Percentiles rank a stretch among this genome's conserved stretches.
Evolutionary conservation across 2,113 vertebrate genomes (phyloP).

Genomic region (Percina caprodes): DNA sequence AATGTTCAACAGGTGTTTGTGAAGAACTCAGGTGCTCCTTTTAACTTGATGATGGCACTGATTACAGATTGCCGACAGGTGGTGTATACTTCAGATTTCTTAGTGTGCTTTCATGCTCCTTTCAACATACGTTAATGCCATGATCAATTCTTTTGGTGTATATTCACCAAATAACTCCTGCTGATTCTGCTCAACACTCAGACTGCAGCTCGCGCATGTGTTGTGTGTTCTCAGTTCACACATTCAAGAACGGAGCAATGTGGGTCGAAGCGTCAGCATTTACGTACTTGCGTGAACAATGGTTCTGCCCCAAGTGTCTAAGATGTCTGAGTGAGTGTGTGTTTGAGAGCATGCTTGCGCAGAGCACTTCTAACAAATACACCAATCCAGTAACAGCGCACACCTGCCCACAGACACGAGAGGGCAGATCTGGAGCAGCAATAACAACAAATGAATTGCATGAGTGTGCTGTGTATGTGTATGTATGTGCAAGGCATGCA

Average conservation of each 20-base stretch:
- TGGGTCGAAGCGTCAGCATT: too few species aligned
- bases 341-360: background rate
- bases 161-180: background rate
- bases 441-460: conserved; percentile 18
- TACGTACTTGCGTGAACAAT: too few species aligned
- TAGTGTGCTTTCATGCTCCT: background rate
- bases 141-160: background rate
- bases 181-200: background rate
- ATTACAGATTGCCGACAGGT: background rate
- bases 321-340: background rate
- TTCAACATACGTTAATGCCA: background rate
- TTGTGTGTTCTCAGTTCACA: too few species aligned
- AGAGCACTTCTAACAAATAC: background rate
- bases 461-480: background rate
- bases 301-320: background rate
- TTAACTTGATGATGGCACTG: background rate
- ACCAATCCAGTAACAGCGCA: conserved; percentile 1
- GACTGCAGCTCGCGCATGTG: too few species aligned
- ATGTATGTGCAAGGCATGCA: background rate
- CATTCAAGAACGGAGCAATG: too few species aligned
- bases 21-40: background rate
- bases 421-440: conserved; percentile 38
- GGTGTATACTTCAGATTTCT: background rate
- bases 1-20: background rate
- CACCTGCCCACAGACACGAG: conserved; percentile 15